Conservation (phyloP, 1,140 invertebrate genomes). For the Drosophila mauritiana region DNA sequence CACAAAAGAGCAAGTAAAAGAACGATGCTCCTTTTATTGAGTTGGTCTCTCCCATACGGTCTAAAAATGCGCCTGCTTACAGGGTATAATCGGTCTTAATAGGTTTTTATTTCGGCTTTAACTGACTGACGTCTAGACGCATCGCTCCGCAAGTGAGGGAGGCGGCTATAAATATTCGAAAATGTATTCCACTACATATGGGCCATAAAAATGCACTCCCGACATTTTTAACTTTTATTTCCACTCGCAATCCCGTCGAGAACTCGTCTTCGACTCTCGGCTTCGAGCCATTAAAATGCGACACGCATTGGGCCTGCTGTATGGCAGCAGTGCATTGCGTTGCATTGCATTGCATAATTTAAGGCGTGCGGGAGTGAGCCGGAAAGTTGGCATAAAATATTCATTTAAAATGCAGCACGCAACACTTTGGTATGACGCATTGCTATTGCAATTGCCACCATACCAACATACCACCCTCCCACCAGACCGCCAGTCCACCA, state of each 20-base stretch:
- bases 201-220: constrained; percentile 56
- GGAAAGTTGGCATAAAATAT: constrained; percentile 73
- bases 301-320: constrained; percentile 62
- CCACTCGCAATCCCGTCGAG: constrained; percentile 14
- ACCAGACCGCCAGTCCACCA: neutral
- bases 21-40: no score
- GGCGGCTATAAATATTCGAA: constrained; percentile 68
- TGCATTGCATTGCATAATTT: constrained; percentile 76
- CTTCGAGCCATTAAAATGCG: constrained; percentile 68
- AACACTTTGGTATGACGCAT: constrained; percentile 76
- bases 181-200: constrained; percentile 64
- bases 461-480: neutral
- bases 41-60: no score
- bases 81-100: neutral
- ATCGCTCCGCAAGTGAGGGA: constrained; percentile 7
- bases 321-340: constrained; percentile 32
- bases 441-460: constrained; percentile 10
- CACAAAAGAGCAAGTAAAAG: no score
- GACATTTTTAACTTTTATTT: constrained; percentile 19
- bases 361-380: constrained; percentile 56
- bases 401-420: constrained; percentile 81
- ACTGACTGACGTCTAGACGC: constrained; percentile 33
- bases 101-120: neutral
- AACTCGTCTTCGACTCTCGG: constrained; percentile 24
- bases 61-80: no score